These are phyloP conservation scores for Lasioglossum zephyrum DNA, from an alignment of 2,888 invertebrate genomes.

Conservation along the genomic window DNA sequence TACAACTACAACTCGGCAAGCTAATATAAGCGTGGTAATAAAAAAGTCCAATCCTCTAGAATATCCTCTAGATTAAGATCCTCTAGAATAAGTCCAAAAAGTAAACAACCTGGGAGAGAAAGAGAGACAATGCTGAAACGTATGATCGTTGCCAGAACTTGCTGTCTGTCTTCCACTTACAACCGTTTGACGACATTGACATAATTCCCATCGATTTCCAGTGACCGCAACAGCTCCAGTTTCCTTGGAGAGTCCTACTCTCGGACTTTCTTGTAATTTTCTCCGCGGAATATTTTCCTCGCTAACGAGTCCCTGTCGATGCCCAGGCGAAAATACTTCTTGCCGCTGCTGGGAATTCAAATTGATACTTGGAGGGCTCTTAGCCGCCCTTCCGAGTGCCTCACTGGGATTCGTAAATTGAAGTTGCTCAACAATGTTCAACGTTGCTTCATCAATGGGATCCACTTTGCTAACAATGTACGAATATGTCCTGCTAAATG, in stretches of 20 bases:
- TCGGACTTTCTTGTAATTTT: neutral
- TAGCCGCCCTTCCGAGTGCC: neutral
- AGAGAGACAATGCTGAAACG: neutral
- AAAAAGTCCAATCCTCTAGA: no score
- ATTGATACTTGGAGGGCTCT: neutral
- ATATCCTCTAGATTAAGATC: no score
- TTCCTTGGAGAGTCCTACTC: neutral
- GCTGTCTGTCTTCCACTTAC: slow-evolving; percentile 1
- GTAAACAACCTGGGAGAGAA: neutral
- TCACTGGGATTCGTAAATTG: neutral
- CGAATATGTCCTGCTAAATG: neutral
- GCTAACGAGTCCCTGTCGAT: neutral
- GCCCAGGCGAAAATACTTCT: neutral
- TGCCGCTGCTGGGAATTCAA: neutral
- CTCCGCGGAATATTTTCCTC: neutral
- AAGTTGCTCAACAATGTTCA: neutral
- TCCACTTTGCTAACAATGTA: neutral
- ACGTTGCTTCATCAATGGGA: no score
- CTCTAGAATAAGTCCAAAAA: neutral
- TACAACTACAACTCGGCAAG: no score
- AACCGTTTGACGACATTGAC: slow-evolving; percentile 32
- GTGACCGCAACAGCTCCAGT: neutral
- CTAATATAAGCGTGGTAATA: no score
- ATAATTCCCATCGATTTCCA: slow-evolving; percentile 44
- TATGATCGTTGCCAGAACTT: slow-evolving; percentile 17